These are phyloP conservation scores for Oligia strigilis DNA, from an alignment of 2,888 invertebrate genomes.

Conservation along the genomic window DNA sequence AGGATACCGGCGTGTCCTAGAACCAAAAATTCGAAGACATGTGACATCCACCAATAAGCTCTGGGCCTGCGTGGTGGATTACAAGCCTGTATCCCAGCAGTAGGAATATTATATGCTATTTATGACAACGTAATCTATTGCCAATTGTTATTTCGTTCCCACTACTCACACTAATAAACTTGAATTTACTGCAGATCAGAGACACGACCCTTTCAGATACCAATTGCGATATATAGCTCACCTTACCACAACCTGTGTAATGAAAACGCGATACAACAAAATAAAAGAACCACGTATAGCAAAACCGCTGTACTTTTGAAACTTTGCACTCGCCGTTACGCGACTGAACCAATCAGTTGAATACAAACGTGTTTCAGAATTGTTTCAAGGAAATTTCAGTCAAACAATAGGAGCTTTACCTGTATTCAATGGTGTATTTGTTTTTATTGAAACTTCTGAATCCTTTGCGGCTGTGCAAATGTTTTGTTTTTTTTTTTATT, in stretches of 20 bases:
- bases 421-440: constrained; percentile 52
- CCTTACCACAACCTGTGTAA: not conserved
- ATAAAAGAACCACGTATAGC: constrained; percentile 24
- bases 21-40: too few relatives aligned
- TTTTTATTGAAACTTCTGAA: constrained; percentile 44
- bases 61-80: too few relatives aligned
- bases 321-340: constrained; percentile 40
- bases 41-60: too few relatives aligned
- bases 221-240: not conserved
- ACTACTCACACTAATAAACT: not conserved
- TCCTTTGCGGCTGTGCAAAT: constrained; percentile 44
- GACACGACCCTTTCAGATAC: not conserved
- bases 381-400: constrained; percentile 53
- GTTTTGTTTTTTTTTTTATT: constrained; percentile 27
- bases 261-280: constrained; percentile 1
- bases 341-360: constrained; percentile 46
- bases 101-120: too few relatives aligned
- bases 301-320: constrained; percentile 41
- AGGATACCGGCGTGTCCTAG: too few relatives aligned
- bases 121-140: too few relatives aligned
- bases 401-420: constrained; percentile 43
- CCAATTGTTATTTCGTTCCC: not conserved
- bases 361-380: constrained; percentile 43
- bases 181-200: not conserved
- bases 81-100: too few relatives aligned